Evolutionary conservation across 2,888 invertebrate species (phyloP), one percentile per base, ranked within the genome.

Genomic region (Drosophila yooni): DNA sequence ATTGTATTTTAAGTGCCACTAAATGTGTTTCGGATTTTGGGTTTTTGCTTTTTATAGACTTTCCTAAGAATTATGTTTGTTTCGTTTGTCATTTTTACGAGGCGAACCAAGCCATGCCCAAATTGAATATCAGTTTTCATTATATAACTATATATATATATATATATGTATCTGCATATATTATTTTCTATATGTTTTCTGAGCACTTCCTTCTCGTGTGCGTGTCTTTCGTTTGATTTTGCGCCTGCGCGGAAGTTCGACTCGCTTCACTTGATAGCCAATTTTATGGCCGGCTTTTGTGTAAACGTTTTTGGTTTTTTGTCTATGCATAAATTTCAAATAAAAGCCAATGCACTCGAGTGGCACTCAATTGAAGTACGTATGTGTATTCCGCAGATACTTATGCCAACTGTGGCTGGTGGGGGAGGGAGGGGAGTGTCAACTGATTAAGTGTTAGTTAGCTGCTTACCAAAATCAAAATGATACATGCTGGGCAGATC

Each of bases 401-500:
- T 63, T 74, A 58, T 67, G 74, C 67, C 64, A 70, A 78, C 62
- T 66, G 64, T 2, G 40, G 56, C 11, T 1, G 46, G 1, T 6
- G 0, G 6, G 7, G 13, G 21, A 3, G 8, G 3, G 8, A 8
- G 15, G 46, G 46, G 21, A 15, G 46, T 25, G 46, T 46, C 25
- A 25, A 21, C 25, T 46, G 46, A 46, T 46, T 46, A 25, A 25
- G 46, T 46, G 50, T 13, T 11, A 43, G 57, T 56, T 38, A 54
- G 43, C 46, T 54, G 72, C 88, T 89, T 72, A 88, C 88, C 84
- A 46, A 90, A 86, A 79, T 91, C 90, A 61, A 91, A 90, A 70
- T 91, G 88, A 75, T 91, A 91, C 91, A 91, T 91, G 46, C 88
- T 89, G 56, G 91, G 90, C 67, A 82, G 74, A 71, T 91, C 91